These are phyloP conservation scores for Himalopsyche anomala DNA, from an alignment of 2,888 invertebrate species.

Conservation along the genomic window DNA sequence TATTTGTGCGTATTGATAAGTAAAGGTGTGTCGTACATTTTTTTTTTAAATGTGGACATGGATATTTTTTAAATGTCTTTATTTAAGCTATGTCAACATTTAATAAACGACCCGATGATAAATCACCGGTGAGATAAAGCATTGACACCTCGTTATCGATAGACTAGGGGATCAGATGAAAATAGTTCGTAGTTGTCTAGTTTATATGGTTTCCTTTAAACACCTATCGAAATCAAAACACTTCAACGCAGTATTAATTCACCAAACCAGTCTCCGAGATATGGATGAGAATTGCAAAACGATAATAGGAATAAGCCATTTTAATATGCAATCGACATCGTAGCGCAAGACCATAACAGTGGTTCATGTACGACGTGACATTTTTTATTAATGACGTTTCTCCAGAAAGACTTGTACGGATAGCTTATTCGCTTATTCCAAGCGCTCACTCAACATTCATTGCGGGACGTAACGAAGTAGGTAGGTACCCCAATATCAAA, in stretches of 20 bases:
- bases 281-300: constrained; percentile 4
- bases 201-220: too few relatives aligned
- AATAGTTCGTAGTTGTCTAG: too few relatives aligned
- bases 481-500: not conserved
- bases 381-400: constrained; percentile 31
- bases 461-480: not conserved
- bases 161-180: too few relatives aligned
- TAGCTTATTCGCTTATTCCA: constrained; percentile 40
- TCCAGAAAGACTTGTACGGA: not conserved
- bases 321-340: constrained; percentile 38
- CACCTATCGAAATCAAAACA: not conserved
- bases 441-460: constrained; percentile 32
- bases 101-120: too few relatives aligned
- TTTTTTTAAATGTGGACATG: too few relatives aligned
- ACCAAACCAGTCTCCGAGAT: not conserved
- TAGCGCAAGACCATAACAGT: constrained; percentile 38
- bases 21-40: too few relatives aligned
- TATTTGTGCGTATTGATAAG: too few relatives aligned
- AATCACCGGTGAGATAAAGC: too few relatives aligned
- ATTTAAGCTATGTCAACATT: too few relatives aligned
- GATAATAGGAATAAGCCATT: constrained; percentile 24
- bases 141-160: too few relatives aligned
- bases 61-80: too few relatives aligned
- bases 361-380: constrained; percentile 39
- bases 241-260: not conserved